These are phyloP conservation scores for Xenentodon cancila DNA, from an alignment of 2,797 vertebrate species.

Conservation along the genomic window DNA sequence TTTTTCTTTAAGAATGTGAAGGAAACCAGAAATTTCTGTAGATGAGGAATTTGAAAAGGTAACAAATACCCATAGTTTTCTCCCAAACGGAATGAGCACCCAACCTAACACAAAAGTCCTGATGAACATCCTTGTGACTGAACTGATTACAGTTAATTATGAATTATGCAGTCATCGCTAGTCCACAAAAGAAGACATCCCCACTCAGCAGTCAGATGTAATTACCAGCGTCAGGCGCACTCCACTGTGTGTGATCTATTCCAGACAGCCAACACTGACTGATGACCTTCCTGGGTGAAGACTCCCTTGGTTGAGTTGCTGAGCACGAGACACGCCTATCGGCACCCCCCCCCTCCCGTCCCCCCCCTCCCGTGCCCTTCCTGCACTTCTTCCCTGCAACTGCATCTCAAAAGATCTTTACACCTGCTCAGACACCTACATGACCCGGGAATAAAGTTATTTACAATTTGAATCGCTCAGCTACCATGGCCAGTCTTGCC, in stretches of 20 bases:
- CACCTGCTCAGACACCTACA: conserved; percentile 72
- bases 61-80: not conserved
- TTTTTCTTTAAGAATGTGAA: not conserved
- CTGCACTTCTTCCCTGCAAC: conserved; percentile 27
- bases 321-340: conserved; percentile 80
- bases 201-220: conserved; percentile 97
- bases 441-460: conserved; percentile 89
- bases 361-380: too few species aligned
- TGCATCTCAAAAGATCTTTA: conserved; percentile 36
- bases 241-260: conserved; percentile 89
- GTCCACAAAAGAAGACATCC: conserved; percentile 99
- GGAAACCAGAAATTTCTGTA: too few species aligned
- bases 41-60: too few species aligned
- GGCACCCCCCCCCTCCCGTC: conserved; percentile 49
- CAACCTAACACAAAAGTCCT: conserved; percentile 61
- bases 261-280: conserved; percentile 93
- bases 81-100: conserved; percentile 32
- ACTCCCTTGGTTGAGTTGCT: conserved; percentile 88
- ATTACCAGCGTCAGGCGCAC: conserved; percentile 94
- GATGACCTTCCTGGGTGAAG: conserved; percentile 94
- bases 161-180: conserved; percentile 97
- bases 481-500: conserved; percentile 86
- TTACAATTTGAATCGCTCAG: conserved; percentile 92
- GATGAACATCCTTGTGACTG: conserved; percentile 68
- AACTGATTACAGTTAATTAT: conserved; percentile 96